Conservation (phyloP, 2,888 invertebrate genomes). For the Hipparchia sbordonii region DNA sequence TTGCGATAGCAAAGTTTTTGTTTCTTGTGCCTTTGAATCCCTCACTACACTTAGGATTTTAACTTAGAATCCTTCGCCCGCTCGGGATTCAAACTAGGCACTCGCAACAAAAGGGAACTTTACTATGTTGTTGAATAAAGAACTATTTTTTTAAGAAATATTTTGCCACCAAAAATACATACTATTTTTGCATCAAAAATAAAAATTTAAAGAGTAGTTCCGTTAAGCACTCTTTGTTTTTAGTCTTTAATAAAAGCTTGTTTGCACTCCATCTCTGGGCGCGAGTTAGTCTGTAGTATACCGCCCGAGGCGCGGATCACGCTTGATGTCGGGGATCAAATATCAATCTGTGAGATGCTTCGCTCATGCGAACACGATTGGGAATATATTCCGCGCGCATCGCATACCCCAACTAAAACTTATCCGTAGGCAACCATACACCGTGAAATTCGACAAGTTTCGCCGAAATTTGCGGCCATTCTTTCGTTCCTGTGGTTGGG, state of each 20-base stretch:
- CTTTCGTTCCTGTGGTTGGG: not conserved
- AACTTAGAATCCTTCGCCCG: too few relatives aligned
- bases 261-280: conserved; percentile 11
- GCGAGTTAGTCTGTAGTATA: conserved; percentile 47
- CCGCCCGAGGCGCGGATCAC: conserved; percentile 46
- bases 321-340: conserved; percentile 70
- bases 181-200: too few relatives aligned
- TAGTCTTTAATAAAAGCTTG: not conserved
- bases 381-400: conserved; percentile 45
- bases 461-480: conserved; percentile 15
- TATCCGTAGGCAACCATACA: conserved; percentile 35
- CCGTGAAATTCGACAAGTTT: conserved; percentile 39
- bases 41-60: too few relatives aligned
- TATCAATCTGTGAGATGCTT: conserved; percentile 72
- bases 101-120: too few relatives aligned
- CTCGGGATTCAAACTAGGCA: too few relatives aligned
- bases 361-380: conserved; percentile 55
- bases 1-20: too few relatives aligned
- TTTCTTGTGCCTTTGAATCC: too few relatives aligned
- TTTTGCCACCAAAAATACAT: too few relatives aligned
- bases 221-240: too few relatives aligned
- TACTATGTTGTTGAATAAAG: too few relatives aligned
- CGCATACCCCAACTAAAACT: conserved; percentile 43
- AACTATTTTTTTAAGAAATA: too few relatives aligned
- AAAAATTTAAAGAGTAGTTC: too few relatives aligned